A percentile compares a stretch with the other conserved stretches of the same genome.
Conservation (phyloP, 2,797 vertebrate species). For the Thripadectes ignobilis region DNA sequence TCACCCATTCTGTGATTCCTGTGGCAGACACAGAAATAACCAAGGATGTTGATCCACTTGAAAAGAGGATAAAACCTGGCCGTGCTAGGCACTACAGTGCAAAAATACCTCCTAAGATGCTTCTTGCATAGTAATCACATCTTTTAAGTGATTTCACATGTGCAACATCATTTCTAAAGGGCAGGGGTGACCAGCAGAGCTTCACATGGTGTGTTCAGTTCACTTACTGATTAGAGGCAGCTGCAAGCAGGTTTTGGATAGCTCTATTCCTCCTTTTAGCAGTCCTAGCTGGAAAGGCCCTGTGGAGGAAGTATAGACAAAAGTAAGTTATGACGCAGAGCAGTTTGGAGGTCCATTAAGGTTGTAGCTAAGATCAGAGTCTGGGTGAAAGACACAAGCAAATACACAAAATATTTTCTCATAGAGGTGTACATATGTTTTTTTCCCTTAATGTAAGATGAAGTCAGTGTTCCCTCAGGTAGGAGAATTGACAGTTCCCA, state of each 20-base stretch:
- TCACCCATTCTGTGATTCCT: not conserved
- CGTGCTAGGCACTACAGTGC: not conserved
- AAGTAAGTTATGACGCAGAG: not conserved
- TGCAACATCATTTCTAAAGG: not conserved
- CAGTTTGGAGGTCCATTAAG: not conserved
- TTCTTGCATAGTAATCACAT: rapidly evolving
- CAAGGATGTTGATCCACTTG: rapidly evolving
- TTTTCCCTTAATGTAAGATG: not conserved
- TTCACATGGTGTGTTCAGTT: not conserved
- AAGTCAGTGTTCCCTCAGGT: not conserved
- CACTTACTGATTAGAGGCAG: not conserved
- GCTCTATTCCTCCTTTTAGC: not conserved
- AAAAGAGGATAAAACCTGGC: not conserved
- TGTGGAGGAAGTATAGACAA: rapidly evolving
- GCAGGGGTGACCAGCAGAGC: not conserved
- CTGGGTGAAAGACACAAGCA: not conserved
- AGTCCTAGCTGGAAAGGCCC: not conserved
- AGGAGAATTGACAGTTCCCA: not conserved
- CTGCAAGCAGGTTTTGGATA: not conserved
- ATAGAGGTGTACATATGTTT: not conserved
- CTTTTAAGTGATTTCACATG: not conserved
- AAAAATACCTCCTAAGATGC: not conserved
- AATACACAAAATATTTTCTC: not conserved
- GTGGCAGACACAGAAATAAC: not conserved
- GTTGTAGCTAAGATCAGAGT: not conserved